Evolutionary conservation across 2,888 invertebrate species (phyloP).

Genomic region (Cactoblastis cactorum): DNA sequence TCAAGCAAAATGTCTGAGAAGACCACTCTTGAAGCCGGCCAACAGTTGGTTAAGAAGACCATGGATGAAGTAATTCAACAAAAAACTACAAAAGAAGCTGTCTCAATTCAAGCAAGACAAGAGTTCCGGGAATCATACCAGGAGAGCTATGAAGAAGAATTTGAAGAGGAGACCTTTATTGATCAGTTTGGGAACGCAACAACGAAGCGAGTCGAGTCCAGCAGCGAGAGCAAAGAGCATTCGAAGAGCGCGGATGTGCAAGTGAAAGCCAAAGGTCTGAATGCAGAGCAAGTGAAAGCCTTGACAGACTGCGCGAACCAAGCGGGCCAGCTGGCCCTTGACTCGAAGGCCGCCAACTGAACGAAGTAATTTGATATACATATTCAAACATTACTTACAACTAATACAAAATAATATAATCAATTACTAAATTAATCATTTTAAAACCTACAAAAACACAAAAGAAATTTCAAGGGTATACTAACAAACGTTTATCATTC

Average conservation of each 20-base stretch:
- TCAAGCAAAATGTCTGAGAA: slow-evolving; percentile 59
- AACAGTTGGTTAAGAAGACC: slow-evolving; percentile 68
- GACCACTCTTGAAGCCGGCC: slow-evolving; percentile 63
- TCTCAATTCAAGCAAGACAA: slow-evolving; percentile 70
- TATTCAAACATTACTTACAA: neutral
- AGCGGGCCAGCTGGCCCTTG: slow-evolving; percentile 72
- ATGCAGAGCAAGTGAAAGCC: slow-evolving; percentile 67
- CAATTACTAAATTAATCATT: no score
- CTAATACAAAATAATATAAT: neutral
- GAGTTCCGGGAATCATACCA: slow-evolving; percentile 70
- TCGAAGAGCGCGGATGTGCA: slow-evolving; percentile 70
- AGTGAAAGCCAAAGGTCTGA: slow-evolving; percentile 71
- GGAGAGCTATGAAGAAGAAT: slow-evolving; percentile 73
- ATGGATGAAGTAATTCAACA: slow-evolving; percentile 70
- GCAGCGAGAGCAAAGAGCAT: slow-evolving; percentile 73
- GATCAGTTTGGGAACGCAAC: slow-evolving; percentile 68
- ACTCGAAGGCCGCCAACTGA: slow-evolving; percentile 69
- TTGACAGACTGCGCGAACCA: slow-evolving; percentile 72
- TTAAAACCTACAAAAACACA: no score
- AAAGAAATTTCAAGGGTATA: no score
- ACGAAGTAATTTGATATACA: slow-evolving; percentile 46
- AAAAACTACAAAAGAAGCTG: slow-evolving; percentile 59
- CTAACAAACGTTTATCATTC: neutral
- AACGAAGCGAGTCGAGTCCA: slow-evolving; percentile 67
- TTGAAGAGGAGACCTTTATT: slow-evolving; percentile 70